Conservation (phyloP, 2,888 invertebrate species). For the Aleiodes alternator region DNA sequence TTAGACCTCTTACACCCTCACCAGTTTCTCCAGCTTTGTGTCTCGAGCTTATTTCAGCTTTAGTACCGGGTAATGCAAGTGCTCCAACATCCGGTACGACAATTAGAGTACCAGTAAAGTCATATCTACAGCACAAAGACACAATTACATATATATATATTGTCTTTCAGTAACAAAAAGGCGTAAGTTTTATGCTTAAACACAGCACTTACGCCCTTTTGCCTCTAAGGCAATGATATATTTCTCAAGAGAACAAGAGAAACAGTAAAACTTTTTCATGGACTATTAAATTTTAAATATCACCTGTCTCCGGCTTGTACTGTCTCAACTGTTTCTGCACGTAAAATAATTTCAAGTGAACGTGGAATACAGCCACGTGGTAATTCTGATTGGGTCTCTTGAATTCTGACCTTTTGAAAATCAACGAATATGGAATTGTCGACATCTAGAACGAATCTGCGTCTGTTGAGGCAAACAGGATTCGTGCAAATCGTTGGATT, state of each 20-base stretch:
- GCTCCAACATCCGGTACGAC: constrained; percentile 97
- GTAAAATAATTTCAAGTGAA: constrained; percentile 94
- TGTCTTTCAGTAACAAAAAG: too few species aligned
- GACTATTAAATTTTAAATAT: background rate
- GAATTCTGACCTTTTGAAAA: constrained; percentile 98
- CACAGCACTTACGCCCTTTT: too few species aligned
- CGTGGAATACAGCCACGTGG: constrained; percentile 98
- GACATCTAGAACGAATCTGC: constrained; percentile 92
- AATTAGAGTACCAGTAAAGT: constrained; percentile 82
- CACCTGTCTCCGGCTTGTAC: constrained; percentile 90
- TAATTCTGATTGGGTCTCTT: constrained; percentile 97
- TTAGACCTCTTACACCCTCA: constrained; percentile 92
- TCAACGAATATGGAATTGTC: constrained; percentile 97
- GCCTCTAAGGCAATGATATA: too few species aligned
- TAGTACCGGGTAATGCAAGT: constrained; percentile 89
- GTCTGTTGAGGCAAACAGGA: constrained; percentile 95
- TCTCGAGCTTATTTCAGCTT: constrained; percentile 87
- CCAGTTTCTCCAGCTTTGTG: constrained; percentile 83
- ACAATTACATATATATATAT: background rate
- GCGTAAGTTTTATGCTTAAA: too few species aligned
- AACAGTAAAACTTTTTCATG: constrained; percentile 3
- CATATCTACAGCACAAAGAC: constrained; percentile 60
- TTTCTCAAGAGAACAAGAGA: too few species aligned
- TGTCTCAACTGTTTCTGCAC: constrained; percentile 97
- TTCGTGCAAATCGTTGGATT: constrained; percentile 97